Base-by-base conservation (phyloP, 2,113 vertebrate genomes). In the Nestor notabilis region DNA sequence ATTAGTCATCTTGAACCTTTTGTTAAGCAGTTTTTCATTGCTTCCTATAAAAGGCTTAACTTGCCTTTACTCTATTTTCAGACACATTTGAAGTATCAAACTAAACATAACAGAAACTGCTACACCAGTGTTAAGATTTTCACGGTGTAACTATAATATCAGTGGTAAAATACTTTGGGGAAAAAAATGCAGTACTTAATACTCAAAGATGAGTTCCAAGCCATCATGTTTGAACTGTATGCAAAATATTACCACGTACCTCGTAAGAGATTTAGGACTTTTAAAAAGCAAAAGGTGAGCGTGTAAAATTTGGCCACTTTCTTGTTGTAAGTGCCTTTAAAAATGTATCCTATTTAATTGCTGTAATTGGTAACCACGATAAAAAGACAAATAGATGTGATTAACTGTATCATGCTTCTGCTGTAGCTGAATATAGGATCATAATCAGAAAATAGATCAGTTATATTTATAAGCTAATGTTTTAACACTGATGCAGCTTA, bases 1-100 rank as follows among this genome's bases (percentile, higher is more conserved):
- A 91, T 95, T 68, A 91, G 56, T 95, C 89, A 95, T 82, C 81
- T 25, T 58, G 41, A 89, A 74, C n/a, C 52, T 93, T 94, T 81
- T 84, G 33, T 89, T 87, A 84, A 68, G 50, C 43, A 55, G 35
- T 93, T 92, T 88, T 81, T 55, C 14, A 81, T 71, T 71, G 72
- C 77, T 95, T 90, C 55, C 17, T 76, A 60, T 77, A 81, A 83
- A 80, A 90, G 60, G 47, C 50, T 90, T 92, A 77, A 88, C 39
- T 77, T 88, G 53, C 31, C 58, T 72, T 89, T 66, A 47, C 58
- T 87, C 43, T 91, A 44, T 95, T 92, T 91, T 91, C 76, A 89
- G 89, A 33, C 21, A 19, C 5, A 44, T 47, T 19, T 91, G 13
- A 91, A 78, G 17, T 77, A 35, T 64, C 43, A 78, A 92, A 77